These are phyloP conservation scores for Sisyra terminalis DNA, from an alignment of 2,888 invertebrate species.

Conservation along the genomic window DNA sequence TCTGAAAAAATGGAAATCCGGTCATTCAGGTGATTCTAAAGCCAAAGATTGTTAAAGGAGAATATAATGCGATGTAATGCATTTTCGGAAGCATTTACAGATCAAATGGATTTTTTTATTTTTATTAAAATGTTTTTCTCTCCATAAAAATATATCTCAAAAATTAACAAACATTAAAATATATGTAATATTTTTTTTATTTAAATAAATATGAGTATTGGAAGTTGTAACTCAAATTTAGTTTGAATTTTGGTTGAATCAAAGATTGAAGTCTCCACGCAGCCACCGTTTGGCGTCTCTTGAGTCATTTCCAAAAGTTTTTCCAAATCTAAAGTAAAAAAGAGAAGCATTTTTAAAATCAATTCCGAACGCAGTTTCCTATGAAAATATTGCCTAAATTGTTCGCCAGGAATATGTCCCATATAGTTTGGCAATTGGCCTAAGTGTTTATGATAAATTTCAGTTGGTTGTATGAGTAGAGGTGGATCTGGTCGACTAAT, in stretches of 20 bases:
- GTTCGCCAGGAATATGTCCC: constrained; percentile 60
- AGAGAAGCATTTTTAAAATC: background rate
- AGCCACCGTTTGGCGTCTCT: constrained; percentile 59
- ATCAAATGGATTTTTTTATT: too few relatives aligned
- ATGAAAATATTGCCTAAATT: constrained; percentile 36
- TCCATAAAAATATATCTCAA: too few relatives aligned
- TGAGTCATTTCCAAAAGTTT: constrained; percentile 58
- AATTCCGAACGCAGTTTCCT: background rate
- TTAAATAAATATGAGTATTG: too few relatives aligned
- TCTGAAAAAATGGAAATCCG: constrained; percentile 37
- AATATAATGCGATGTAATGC: too few relatives aligned
- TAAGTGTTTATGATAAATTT: constrained; percentile 55
- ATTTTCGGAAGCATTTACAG: too few relatives aligned
- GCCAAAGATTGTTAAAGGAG: too few relatives aligned
- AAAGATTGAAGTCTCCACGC: constrained; percentile 38
- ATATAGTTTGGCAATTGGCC: constrained; percentile 62
- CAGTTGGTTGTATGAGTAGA: constrained; percentile 30
- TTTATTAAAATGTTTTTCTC: too few relatives aligned
- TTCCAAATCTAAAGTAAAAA: constrained; percentile 41
- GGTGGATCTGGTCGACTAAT: constrained; percentile 34
- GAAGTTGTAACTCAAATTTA: too few relatives aligned
- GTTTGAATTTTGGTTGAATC: constrained; percentile 8
- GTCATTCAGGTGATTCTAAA: too few relatives aligned
- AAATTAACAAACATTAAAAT: too few relatives aligned
- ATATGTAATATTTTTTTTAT: too few relatives aligned